A percentile compares a stretch with the other conserved stretches of the same genome.
Evolutionary conservation across 1,140 invertebrate genomes (phyloP).

Genomic region (Meteorus sp.): DNA sequence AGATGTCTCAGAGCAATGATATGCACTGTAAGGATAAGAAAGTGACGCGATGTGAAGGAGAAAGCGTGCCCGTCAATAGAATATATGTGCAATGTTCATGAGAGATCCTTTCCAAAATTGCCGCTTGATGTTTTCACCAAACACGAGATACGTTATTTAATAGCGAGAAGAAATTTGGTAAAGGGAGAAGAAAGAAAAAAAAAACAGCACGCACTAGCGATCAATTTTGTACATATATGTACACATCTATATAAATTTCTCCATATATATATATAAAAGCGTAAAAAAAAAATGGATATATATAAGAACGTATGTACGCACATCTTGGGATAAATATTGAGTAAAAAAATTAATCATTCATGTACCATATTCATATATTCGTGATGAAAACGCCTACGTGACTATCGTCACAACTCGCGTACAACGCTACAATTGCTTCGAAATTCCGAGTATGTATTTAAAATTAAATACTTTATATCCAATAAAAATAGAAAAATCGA

Average conservation of each 20-base stretch:
- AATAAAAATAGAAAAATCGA: not conserved
- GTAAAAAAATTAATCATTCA: not conserved
- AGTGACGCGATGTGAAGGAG: constrained; percentile 17
- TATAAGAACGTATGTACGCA: not conserved
- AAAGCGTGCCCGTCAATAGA: too few relatives aligned
- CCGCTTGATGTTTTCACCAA: constrained; percentile 15
- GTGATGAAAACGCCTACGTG: constrained; percentile 5
- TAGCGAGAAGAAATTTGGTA: not conserved
- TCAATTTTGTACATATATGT: too few relatives aligned
- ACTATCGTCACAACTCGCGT: constrained; percentile 2
- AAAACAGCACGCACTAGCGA: not conserved
- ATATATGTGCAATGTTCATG: not conserved
- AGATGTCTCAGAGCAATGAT: not conserved
- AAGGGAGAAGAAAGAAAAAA: not conserved
- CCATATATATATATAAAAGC: too few relatives aligned
- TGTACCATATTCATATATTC: not conserved
- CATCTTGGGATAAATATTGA: not conserved
- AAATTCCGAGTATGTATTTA: not conserved
- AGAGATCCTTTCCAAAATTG: constrained; percentile 22
- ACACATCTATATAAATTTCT: not conserved
- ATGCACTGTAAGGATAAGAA: constrained; percentile 25
- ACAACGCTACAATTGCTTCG: not conserved
- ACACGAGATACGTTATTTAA: not conserved
- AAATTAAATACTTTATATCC: not conserved
- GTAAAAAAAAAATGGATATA: too few relatives aligned